Evolutionary conservation across 1,140 invertebrate species (phyloP).

Genomic region (Listronotus oregonensis): DNA sequence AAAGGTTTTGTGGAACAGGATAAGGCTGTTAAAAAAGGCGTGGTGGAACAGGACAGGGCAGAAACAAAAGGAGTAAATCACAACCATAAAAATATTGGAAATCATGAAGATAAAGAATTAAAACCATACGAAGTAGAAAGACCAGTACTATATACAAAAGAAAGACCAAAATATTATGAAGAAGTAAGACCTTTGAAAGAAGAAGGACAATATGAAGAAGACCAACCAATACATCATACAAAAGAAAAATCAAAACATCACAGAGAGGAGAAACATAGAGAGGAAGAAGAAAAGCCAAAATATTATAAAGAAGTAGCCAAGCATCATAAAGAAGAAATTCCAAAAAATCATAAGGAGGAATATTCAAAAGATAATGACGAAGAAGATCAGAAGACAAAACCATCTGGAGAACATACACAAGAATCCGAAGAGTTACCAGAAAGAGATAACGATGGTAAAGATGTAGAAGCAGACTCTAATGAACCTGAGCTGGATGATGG

Average conservation of each 20-base stretch:
- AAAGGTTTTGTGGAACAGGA: not conserved
- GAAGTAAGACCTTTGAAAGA: not conserved
- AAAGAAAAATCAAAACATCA: not conserved
- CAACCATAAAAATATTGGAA: no score
- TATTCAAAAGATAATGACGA: slow-evolving; percentile 1
- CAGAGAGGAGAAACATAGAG: not conserved
- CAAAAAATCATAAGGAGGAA: slow-evolving; percentile 4
- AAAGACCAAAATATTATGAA: no score
- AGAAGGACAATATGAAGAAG: not conserved
- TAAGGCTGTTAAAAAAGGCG: not conserved
- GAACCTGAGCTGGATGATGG: slow-evolving; percentile 7
- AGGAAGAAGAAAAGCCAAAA: slow-evolving; percentile 11
- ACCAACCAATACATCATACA: not conserved
- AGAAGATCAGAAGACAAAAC: slow-evolving; percentile 18
- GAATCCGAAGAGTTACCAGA: not conserved
- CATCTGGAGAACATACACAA: not conserved
- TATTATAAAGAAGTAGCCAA: slow-evolving; percentile 21
- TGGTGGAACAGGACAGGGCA: no score
- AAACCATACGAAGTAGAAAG: not conserved
- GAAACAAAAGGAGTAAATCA: no score
- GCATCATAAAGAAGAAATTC: slow-evolving; percentile 21
- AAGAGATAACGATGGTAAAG: no score
- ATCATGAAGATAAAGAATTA: not conserved
- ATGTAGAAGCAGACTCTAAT: not conserved
- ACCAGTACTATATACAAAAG: not conserved